Base-by-base conservation (phyloP, 2,797 vertebrate species). In the Rhincodon typus region DNA sequence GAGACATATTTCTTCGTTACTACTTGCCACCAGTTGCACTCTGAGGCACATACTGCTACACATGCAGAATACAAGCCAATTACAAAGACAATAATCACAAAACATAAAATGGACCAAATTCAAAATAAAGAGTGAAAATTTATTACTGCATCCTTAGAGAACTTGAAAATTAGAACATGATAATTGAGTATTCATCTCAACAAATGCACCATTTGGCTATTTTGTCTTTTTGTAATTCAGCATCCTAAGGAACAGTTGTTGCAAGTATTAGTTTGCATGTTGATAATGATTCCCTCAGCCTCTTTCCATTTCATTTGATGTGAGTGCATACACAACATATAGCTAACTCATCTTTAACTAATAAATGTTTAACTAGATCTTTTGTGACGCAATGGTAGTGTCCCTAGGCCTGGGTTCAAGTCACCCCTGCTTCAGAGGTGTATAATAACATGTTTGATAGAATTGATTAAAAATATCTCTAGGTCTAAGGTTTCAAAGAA, bases 1-100 rank as follows among this genome's bases (percentile, higher is more conserved):
- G 62, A 67, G 66, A 69, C 62, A 69, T 93, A 69, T 93, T 42
- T 69, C 90, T n/a, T 93, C 2, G n/a, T 93, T 93, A 93, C 90
- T 19, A 62, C n/a, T 91, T 93, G 62, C 67, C 90, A 38, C n/a
- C 90, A 12, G 66, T n/a, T 93, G 90, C n/a, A 42, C 38, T 38
- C 90, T 69, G n/a, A 93, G 23, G 30, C n/a, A 3, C 72, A 77
- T n/a, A 27, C n/a, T 38, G 27, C 34, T 8, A 0, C n/a, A n/a
- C 30, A 21, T 25, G n/a, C 66, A 93, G 6, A 69, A 69, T 42
- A 93, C 25, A 93, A 69, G n/a, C n/a, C 66, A 42, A 93, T 69
- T 93, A 21, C n/a, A 93, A 42, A 42, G n/a, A 67, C 88, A 66
- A 91, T 38, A 34, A 90, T 62, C 53, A 90, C 27, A 25, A 90